phyloP scores from a whole-genome alignment of 2,888 invertebrate species.

The Mechanitis messenoides region DNA sequence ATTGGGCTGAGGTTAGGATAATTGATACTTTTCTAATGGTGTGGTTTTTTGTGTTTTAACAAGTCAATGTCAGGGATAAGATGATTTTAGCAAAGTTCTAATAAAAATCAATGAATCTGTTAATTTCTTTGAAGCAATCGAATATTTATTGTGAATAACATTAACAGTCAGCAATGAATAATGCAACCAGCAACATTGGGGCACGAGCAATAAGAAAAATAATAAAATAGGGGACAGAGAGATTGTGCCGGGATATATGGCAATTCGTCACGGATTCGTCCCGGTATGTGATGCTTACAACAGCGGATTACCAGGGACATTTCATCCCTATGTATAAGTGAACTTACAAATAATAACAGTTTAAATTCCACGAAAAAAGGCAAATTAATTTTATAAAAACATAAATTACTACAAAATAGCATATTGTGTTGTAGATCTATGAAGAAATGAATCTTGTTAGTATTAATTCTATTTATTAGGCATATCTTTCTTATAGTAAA shows the following conservation, averaged over 20 bases:
- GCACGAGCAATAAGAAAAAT: conserved; percentile 40
- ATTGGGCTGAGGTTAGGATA: conserved; percentile 42
- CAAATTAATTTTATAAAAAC: no score
- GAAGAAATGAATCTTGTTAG: no score
- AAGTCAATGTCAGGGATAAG: background rate
- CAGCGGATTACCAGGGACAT: conserved; percentile 34
- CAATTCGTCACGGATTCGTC: conserved; percentile 67
- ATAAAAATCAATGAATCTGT: background rate
- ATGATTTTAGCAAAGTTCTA: background rate
- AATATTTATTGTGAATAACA: conserved; percentile 14
- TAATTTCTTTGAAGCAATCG: conserved; percentile 3
- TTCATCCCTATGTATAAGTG: conserved; percentile 18
- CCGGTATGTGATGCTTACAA: conserved; percentile 41
- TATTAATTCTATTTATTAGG: no score
- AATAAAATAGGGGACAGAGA: conserved; percentile 51
- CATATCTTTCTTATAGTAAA: no score
- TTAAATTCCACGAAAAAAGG: background rate
- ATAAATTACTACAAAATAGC: no score
- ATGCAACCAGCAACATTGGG: conserved; percentile 42
- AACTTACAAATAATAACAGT: conserved; percentile 1
- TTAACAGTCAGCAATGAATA: conserved; percentile 50
- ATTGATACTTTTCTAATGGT: conserved; percentile 34
- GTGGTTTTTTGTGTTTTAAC: background rate
- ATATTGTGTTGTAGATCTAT: no score
- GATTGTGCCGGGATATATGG: conserved; percentile 39